Base-by-base conservation (phyloP, 2,888 invertebrate species). In the Apantesis nais region DNA sequence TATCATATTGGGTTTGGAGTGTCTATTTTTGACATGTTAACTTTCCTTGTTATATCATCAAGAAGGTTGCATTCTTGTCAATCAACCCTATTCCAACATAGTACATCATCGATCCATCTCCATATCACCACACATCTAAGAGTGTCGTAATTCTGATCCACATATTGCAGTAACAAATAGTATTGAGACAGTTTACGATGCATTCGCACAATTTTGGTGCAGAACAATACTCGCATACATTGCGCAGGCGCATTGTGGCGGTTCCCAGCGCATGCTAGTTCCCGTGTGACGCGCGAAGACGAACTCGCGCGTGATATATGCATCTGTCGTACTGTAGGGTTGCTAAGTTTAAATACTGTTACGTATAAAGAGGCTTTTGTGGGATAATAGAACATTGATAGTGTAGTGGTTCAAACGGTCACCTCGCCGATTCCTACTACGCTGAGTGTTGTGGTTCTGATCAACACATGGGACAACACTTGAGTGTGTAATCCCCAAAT, bases 191-290 rank as follows among this genome's bases (percentile, higher is more conserved):
- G 67, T 68, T 66, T 48, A 44, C 63, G 68, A 63, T 65, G 73
- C 44, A 68, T 83, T 84, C 84, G 84, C 81, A 83, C 78, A 80
- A 78, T 83, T 82, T 78, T 62, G 72, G 29, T 16, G 63, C 68
- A 73, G 79, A 85, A 88, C 88, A 88, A 88, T 87, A 78, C 77
- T 74, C 67, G 52, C 39, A 60, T 74, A 68, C 76, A 79, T 86
- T 83, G 83, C 86, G 79, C 83, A 81, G 70, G 58, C 74, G 76
- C 79, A 83, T 83, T 86, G 86, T 83, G 72, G 67, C 65, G 66
- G 81, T 82, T 83, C 81, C 74, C 83, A 82, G 76, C 68, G 69
- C 67, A 66, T 39, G 68, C 37, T 68, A 39, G 44, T 75, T 75
- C 80, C 77, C 78, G 79, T 79, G 82, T 76, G 78, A 74, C 71